These are phyloP conservation scores for Troilus luridus DNA, from an alignment of 2,888 invertebrate species.

Conservation along the genomic window DNA sequence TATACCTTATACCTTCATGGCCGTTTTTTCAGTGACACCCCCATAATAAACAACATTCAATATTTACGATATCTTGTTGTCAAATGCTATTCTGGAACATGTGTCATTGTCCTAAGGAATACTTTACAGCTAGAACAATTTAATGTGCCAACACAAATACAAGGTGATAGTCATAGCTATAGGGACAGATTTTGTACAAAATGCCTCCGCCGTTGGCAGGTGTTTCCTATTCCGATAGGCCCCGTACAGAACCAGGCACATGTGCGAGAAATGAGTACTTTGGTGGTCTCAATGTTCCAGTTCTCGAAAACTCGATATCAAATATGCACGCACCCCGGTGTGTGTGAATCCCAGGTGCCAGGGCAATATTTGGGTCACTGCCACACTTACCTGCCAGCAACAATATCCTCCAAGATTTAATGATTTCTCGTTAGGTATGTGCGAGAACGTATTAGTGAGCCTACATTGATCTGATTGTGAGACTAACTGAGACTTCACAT, in stretches of 20 bases:
- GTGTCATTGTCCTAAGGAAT: too few species aligned
- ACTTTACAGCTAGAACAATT: too few species aligned
- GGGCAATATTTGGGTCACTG: background rate
- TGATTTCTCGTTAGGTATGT: background rate
- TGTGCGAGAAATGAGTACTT: background rate
- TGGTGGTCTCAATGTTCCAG: background rate
- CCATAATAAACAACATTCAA: too few species aligned
- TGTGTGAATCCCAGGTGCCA: background rate
- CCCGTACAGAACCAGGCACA: background rate
- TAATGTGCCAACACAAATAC: too few species aligned
- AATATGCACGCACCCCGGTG: slow-evolving; percentile 12
- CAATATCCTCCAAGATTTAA: background rate
- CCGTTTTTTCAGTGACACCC: too few species aligned
- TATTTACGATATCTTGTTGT: too few species aligned
- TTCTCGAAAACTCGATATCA: background rate
- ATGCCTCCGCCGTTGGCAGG: background rate
- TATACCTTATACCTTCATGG: too few species aligned
- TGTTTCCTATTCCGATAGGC: background rate
- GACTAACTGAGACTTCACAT: too few species aligned
- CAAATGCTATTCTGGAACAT: too few species aligned
- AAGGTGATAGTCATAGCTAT: too few species aligned
- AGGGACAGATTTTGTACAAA: too few species aligned
- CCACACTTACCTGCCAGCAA: background rate
- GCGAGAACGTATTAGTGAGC: background rate
- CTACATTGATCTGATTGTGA: too few species aligned